Evolutionary conservation across 1,140 invertebrate genomes (phyloP).

Genomic region (Hormaphis cornu): DNA sequence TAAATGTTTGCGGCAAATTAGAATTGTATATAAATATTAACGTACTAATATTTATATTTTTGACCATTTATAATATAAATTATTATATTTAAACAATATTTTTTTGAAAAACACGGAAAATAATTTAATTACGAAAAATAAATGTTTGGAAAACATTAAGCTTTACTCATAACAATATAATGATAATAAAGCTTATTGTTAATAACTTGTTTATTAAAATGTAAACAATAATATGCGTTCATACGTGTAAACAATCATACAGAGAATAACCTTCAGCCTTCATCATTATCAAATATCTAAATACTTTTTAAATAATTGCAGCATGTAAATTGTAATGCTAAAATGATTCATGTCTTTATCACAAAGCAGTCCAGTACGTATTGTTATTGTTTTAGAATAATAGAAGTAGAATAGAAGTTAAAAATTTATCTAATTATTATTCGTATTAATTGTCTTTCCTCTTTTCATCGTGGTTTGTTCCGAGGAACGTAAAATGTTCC

Average conservation of each 20-base stretch:
- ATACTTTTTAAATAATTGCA: not conserved
- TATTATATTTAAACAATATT: not conserved
- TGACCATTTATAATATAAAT: not conserved
- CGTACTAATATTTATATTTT: too few relatives aligned
- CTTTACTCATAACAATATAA: not conserved
- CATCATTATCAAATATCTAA: not conserved
- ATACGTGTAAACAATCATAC: conserved; percentile 15
- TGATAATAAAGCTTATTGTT: not conserved
- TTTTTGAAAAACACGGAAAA: not conserved
- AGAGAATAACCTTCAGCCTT: conserved; percentile 1
- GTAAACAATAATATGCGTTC: not conserved
- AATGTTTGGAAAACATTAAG: conserved; percentile 11
- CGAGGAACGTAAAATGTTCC: too few relatives aligned
- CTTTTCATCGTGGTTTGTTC: too few relatives aligned
- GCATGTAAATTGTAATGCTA: too few relatives aligned
- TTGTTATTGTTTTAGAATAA: too few relatives aligned
- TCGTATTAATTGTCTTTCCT: too few relatives aligned
- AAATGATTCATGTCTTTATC: too few relatives aligned
- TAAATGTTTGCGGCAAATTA: too few relatives aligned
- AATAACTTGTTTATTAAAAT: not conserved
- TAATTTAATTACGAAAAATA: not conserved
- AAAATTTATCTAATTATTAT: too few relatives aligned
- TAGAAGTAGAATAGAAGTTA: too few relatives aligned
- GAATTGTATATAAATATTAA: too few relatives aligned
- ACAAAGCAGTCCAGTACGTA: too few relatives aligned